Evolutionary conservation across 2,797 vertebrate species (phyloP), one percentile per base, ranked within the genome.

Genomic region (Pelodytes ibericus): DNA sequence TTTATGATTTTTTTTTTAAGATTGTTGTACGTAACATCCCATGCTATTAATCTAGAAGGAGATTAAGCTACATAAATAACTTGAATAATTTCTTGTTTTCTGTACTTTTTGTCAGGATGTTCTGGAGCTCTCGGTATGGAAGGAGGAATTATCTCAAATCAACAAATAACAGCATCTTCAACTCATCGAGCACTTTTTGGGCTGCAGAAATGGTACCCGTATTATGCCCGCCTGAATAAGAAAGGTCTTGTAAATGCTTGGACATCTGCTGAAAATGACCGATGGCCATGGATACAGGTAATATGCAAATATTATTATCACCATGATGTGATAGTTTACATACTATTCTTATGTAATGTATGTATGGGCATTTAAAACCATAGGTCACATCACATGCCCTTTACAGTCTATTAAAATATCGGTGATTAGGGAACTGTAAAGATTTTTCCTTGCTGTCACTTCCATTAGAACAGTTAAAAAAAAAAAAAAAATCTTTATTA

Each of bases 271-370:
- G 97, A 99, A 89, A 99, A 98, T 82, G 98, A 99, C 94, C 95
- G 96, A 93, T 98, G 96, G 98, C 97, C 98, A 0, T 99, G 98
- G 98, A 99, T 99, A 89, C 98, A 99, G 96, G 98, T 99, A 96
- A 72, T 4, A 15, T 10, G 20, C 5, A 36, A 36, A 36, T n/a
- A n/a, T n/a, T n/a, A n/a, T n/a, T n/a, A n/a, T n/a, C n/a, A n/a
- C n/a, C n/a, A n/a, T n/a, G n/a, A n/a, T n/a, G n/a, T n/a, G n/a
- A n/a, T n/a, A n/a, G n/a, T n/a, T n/a, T n/a, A n/a, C n/a, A n/a
- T n/a, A n/a, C n/a, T n/a, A n/a, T n/a, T n/a, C n/a, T n/a, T n/a
- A n/a, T n/a, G n/a, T n/a, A n/a, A n/a, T n/a, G n/a, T n/a, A n/a
- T n/a, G n/a, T n/a, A n/a, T n/a, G n/a, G n/a, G n/a, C n/a, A n/a